These are phyloP conservation scores for Clepsis dumicolana DNA, from an alignment of 2,888 invertebrate species.

Conservation along the genomic window DNA sequence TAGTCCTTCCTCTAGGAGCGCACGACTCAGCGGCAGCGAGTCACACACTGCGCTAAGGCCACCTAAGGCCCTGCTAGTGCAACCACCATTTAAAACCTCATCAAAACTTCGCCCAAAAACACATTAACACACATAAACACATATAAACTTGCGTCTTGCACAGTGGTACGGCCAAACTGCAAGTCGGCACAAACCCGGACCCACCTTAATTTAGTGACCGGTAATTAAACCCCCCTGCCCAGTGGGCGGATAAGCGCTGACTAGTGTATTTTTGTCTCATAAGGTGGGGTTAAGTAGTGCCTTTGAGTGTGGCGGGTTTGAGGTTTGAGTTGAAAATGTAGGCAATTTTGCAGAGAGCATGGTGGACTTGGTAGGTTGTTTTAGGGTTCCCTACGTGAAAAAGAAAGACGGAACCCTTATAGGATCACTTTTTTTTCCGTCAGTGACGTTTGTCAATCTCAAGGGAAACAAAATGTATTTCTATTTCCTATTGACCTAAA, in stretches of 20 bases:
- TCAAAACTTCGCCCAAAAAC: constrained; percentile 38
- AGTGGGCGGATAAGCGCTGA: constrained; percentile 32
- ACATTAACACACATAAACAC: no score
- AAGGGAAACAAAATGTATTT: no score
- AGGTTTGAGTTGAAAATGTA: not conserved
- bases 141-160: constrained; percentile 42
- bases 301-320: not conserved
- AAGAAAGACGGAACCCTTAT: no score
- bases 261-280: constrained; percentile 43
- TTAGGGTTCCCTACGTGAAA: no score
- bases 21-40: no score
- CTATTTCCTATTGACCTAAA: no score
- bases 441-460: no score
- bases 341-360: not conserved
- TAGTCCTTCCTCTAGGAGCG: no score
- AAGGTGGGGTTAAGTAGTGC: constrained; percentile 21
- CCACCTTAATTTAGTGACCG: constrained; percentile 55
- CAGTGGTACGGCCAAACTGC: constrained; percentile 43
- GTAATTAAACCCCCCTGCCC: constrained; percentile 50
- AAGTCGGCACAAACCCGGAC: constrained; percentile 47
- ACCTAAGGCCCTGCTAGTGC: no score
- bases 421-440: no score
- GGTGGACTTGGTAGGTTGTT: no score
- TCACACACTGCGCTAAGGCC: no score
- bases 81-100: not conserved